Base-by-base conservation (phyloP, 2,797 vertebrate genomes). In the Sebastolobus altivelis region DNA sequence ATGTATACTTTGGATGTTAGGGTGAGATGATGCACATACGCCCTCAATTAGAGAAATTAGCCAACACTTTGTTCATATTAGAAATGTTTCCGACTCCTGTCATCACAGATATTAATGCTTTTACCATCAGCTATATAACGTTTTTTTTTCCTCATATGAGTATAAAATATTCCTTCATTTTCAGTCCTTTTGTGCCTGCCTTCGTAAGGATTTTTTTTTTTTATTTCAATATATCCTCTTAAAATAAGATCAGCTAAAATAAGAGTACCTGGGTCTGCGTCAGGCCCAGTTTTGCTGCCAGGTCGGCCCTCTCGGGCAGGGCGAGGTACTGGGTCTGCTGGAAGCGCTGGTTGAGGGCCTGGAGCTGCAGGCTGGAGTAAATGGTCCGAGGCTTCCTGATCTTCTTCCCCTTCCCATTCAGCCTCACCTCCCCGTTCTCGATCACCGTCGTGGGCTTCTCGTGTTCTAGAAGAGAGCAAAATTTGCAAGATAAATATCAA, bases 301-400 rank as follows among this genome's bases (percentile, higher is more conserved):
- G 94, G 85, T 98, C 97, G 0, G 97, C 97, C 46, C 97, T 95
- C 89, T 98, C 97, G 0, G 98, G 97, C 89, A 98, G 94, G 1
- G 97, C 97, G 77, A 98, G 96, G 94, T 99, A 99, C 94, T 99
- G 97, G 12, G 97, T 97, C 77, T 98, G 97, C 91, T 98, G 97
- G 95, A 99, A 98, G 58, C 96, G 95, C 91, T 98, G 97, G 94
- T 98, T 99, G 25, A 98, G 95, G 0, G 96, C 97, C 86, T 98
- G 97, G 11, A 99, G 96, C 93, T 98, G 97, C 65, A 98, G 92
- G 72, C 97, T 98, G 66, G 97, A 98, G 92, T 97, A 98, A 90
- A 98, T 98, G 92, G 97, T 99, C n/a, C 97, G 95, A 0, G 97
- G 97, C 82, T 98, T 98, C 20, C 97, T 90, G 63, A 97, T 96